These are phyloP conservation scores for Anser cygnoides DNA, from an alignment of 2,113 vertebrate species.

Conservation along the genomic window DNA sequence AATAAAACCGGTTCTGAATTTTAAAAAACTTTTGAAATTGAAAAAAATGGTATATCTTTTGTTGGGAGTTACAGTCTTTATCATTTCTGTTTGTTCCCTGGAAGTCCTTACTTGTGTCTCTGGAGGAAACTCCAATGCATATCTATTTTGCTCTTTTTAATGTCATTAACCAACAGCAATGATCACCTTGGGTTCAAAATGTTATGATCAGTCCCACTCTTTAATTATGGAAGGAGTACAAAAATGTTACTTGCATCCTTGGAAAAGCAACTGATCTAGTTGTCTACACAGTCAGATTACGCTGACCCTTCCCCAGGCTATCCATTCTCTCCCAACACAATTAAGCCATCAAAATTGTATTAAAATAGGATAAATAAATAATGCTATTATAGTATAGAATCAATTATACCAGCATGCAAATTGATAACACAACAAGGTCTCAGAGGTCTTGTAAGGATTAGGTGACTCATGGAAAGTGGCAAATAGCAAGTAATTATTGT, in stretches of 20 bases:
- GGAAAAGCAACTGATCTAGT: neutral
- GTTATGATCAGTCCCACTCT: neutral
- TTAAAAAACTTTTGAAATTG: neutral
- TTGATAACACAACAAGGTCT: neutral
- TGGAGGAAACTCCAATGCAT: neutral
- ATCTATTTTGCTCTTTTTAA: neutral
- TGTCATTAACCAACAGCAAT: neutral
- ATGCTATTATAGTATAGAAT: neutral
- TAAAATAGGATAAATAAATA: conserved; percentile 1
- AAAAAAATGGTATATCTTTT: neutral
- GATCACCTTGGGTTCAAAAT: neutral
- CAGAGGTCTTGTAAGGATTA: neutral
- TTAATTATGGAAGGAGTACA: neutral
- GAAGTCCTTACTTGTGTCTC: neutral
- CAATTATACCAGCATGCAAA: neutral
- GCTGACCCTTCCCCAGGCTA: neutral
- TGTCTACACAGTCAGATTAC: neutral
- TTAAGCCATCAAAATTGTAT: neutral
- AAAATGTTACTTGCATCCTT: neutral
- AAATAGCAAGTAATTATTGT: neutral
- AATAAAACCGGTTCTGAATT: neutral
- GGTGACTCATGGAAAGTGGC: neutral
- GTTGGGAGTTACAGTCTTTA: neutral
- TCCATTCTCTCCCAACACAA: neutral
- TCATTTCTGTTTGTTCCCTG: neutral